Base-by-base conservation (phyloP, 1,140 invertebrate species). In the Drosophila truncata region DNA sequence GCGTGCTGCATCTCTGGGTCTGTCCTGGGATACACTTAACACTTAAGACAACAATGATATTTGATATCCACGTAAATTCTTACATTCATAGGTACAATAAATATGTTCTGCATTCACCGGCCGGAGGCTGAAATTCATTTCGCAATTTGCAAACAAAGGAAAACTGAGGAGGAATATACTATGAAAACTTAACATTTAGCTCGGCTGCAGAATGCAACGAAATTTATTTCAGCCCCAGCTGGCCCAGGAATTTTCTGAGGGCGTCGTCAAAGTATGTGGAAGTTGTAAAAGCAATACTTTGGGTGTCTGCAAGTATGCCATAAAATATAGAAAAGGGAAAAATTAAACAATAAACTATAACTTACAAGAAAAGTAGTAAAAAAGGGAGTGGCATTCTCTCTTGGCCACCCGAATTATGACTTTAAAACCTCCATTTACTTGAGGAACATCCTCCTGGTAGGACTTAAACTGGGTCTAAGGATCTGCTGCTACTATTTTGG, bases 1-100 rank as follows among this genome's bases (percentile, higher is more conserved):
- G 11, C 5, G 42, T 50, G 49, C 49, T 33, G 46, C 16, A 11
- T 29, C 47, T 49, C 47, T 49, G 49, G 33, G 13, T 20, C 41
- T 52, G 27, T 44, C 16, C 41, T 71, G 33, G 66, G 46, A 31
- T 50, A 82, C 81, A 84, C 70, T 55, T 86, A 71, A 88, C 81
- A 88, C 78, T 90, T 85, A 85, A 74, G 58, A 90, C 85, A 90
- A 90, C 85, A 90, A 82, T 85, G 85, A 90, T 90, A 90, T 90
- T 90, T 90, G 54, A 91, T 91, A 90, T 90, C 85, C 86, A 90
- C 67, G 60, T 85, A 85, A 91, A 88, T 82, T 90, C 85, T 82
- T 79, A 91, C 46, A 74, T 31, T 63, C 63, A 66, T 73, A 74
- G 65, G 70, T 72, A 73, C 69, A 72, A 72, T 72, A 72, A 72